Percentiles rank a stretch among this genome's conserved stretches.
phyloP scores from a whole-genome alignment of 2,888 invertebrate species.

The Athripsodes cinereus region DNA sequence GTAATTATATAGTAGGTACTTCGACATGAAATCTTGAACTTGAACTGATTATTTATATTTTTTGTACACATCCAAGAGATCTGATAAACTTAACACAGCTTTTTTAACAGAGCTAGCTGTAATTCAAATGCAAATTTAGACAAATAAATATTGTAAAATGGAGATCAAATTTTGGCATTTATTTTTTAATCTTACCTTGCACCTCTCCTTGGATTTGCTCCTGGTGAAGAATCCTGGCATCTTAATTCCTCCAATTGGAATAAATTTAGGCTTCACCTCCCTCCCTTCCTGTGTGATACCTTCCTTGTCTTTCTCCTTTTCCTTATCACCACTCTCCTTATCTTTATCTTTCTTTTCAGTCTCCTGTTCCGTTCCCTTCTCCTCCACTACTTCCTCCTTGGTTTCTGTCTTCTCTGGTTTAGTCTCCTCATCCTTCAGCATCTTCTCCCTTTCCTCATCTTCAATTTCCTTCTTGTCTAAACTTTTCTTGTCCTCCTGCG shows the following conservation, averaged over 20 bases:
- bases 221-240: slow-evolving; percentile 81
- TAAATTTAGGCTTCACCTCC: slow-evolving; percentile 74
- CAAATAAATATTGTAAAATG: no score
- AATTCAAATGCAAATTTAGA: no score
- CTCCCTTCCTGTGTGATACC: slow-evolving; percentile 60
- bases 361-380: slow-evolving; percentile 35
- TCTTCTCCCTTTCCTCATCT: slow-evolving; percentile 57
- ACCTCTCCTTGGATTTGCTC: slow-evolving; percentile 67
- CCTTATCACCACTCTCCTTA: slow-evolving; percentile 4
- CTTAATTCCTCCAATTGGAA: slow-evolving; percentile 82
- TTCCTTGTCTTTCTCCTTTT: slow-evolving; percentile 38
- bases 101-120: no score
- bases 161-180: no score
- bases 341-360: slow-evolving; percentile 40
- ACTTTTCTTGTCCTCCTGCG: slow-evolving; percentile 39
- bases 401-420: slow-evolving; percentile 40
- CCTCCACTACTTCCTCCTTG: slow-evolving; percentile 32
- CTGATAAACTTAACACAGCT: no score
- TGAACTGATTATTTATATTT: no score
- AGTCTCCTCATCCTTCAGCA: slow-evolving; percentile 54
- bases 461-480: slow-evolving; percentile 63
- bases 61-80: no score
- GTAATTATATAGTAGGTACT: no score
- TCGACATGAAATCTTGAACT: no score
- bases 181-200: slow-evolving; percentile 61